phyloP scores from a whole-genome alignment of 2,113 vertebrate species.

The Opisthocomus hoazin region DNA sequence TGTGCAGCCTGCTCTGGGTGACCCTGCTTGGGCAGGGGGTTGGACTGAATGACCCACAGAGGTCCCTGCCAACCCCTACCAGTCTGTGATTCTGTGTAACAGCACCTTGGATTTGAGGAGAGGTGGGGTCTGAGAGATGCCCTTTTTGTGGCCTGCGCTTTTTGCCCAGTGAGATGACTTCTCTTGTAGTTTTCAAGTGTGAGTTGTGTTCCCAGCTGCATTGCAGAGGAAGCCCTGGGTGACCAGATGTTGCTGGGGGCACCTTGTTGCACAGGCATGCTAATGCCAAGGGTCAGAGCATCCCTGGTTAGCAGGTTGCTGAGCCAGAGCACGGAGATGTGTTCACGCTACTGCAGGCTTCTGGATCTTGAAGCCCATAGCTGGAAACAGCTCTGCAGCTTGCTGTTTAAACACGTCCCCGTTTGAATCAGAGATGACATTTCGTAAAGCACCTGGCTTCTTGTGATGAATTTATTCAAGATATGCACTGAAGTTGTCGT shows the following conservation, averaged over 20 bases:
- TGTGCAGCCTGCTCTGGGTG: too few species aligned
- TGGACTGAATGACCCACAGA: too few species aligned
- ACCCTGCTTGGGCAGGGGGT: too few species aligned
- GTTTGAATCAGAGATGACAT: neutral
- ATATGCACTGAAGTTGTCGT: neutral
- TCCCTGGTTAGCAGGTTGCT: neutral
- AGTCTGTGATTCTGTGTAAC: too few species aligned
- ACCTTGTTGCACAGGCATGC: neutral
- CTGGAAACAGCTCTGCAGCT: neutral
- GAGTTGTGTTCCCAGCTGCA: accelerated
- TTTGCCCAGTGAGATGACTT: neutral
- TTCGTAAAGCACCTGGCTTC: neutral
- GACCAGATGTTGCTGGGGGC: neutral
- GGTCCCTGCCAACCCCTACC: too few species aligned
- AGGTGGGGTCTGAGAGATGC: neutral
- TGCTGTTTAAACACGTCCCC: neutral
- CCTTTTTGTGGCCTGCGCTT: neutral
- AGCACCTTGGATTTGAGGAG: neutral
- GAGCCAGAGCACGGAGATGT: neutral
- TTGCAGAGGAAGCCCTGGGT: neutral
- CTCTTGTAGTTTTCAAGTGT: neutral
- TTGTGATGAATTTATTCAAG: neutral
- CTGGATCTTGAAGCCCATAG: accelerated
- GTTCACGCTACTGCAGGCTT: neutral
- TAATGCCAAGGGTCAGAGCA: neutral